Conservation (phyloP, 2,888 invertebrate species). For the Apamea crenata region DNA sequence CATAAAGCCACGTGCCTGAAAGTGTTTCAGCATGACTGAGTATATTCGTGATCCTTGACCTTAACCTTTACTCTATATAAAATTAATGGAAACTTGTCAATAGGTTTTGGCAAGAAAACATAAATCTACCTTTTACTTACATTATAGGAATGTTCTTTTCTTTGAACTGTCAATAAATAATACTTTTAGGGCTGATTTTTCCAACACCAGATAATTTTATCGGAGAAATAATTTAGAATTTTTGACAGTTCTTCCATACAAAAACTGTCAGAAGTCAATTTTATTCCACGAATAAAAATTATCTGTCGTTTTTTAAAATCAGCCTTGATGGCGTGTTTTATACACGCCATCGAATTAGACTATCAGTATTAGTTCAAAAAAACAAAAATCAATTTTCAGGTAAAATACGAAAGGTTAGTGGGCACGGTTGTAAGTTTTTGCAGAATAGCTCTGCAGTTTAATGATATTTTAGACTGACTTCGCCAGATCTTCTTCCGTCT, state of each 20-base stretch:
- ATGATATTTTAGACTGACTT: background rate
- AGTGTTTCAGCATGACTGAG: background rate
- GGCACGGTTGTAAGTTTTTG: background rate
- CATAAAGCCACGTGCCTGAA: background rate
- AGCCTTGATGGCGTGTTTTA: too few species aligned
- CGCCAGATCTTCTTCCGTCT: background rate
- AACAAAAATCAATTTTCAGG: background rate
- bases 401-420: background rate
- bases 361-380: background rate
- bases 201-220: too few species aligned
- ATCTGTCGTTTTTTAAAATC: too few species aligned
- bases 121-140: background rate
- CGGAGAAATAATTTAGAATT: too few species aligned
- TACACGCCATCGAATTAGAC: background rate
- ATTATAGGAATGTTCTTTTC: background rate
- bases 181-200: too few species aligned
- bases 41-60: background rate
- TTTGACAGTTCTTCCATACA: too few species aligned
- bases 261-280: too few species aligned
- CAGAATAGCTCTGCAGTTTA: background rate
- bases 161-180: background rate
- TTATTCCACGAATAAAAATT: too few species aligned
- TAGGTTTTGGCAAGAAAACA: background rate
- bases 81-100: background rate
- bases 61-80: slow-evolving; percentile 6